Percentiles rank a stretch among this genome's conserved stretches.
Conservation (phyloP, 2,797 vertebrate species). For the Macropodus opercularis region DNA sequence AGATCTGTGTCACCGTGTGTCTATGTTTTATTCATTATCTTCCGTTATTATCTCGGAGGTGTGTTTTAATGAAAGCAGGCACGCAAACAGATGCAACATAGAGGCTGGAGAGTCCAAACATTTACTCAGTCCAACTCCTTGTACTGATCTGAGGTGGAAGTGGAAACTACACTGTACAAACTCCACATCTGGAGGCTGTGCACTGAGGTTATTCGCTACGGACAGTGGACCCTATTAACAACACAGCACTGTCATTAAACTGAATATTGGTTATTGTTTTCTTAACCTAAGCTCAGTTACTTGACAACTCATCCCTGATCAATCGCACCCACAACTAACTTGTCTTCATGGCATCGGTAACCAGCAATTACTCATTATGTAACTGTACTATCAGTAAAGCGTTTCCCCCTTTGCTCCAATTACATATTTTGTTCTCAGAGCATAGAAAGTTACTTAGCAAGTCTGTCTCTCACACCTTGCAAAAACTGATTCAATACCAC, state of each 20-base stretch:
- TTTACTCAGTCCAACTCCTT: not conserved
- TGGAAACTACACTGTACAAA: not conserved
- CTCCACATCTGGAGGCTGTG: not conserved
- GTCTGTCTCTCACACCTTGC: too few relatives aligned
- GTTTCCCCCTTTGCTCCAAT: not conserved
- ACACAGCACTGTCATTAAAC: too few relatives aligned
- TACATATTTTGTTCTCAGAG: not conserved
- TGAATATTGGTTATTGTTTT: too few relatives aligned
- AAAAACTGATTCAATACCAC: too few relatives aligned
- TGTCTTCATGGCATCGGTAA: not conserved
- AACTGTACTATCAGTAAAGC: not conserved
- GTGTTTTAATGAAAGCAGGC: not conserved
- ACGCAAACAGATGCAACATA: not conserved
- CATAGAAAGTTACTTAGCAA: not conserved
- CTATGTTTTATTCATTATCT: not conserved
- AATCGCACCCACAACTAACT: too few relatives aligned
- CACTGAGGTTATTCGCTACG: too few relatives aligned
- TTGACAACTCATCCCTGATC: too few relatives aligned
- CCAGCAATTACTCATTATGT: not conserved
- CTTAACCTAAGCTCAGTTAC: too few relatives aligned
- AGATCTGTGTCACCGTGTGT: too few relatives aligned
- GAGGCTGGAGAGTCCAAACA: not conserved
- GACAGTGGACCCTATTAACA: too few relatives aligned
- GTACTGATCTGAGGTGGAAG: not conserved
- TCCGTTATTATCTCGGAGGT: not conserved